phyloP scores from a whole-genome alignment of 64 coral and sea anemone species.

The Acropora tenuis region DNA sequence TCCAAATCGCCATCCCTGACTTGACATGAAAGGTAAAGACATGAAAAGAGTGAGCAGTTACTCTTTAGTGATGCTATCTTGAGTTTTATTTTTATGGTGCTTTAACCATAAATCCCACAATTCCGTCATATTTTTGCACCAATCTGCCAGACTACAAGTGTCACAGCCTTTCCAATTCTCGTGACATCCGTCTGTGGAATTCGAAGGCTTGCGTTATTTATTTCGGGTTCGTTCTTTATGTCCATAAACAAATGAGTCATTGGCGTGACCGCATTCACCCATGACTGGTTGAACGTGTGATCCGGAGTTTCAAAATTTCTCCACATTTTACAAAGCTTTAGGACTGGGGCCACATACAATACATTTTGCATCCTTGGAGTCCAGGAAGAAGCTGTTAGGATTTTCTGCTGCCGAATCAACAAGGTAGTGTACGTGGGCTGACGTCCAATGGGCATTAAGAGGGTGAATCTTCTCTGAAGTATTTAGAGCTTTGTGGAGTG shows the following conservation, averaged over 20 bases:
- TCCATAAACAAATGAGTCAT: conserved; percentile 62
- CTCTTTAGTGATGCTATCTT: too few relatives aligned
- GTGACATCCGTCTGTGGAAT: conserved; percentile 10
- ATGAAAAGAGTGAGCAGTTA: too few relatives aligned
- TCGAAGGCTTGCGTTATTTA: neutral
- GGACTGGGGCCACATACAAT: conserved; percentile 39
- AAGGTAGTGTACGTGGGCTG: conserved; percentile 44
- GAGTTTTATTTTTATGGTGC: too few relatives aligned
- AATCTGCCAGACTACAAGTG: neutral
- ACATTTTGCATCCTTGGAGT: conserved; percentile 67
- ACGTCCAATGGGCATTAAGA: conserved; percentile 57
- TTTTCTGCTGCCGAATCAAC: conserved; percentile 47
- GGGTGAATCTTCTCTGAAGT: conserved; percentile 16
- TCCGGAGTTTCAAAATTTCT: conserved; percentile 33
- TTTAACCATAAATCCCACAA: too few relatives aligned
- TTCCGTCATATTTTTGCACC: too few relatives aligned
- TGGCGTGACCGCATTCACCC: conserved; percentile 23
- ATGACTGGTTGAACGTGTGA: conserved; percentile 57
- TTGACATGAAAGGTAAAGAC: too few relatives aligned
- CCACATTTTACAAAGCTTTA: conserved; percentile 18
- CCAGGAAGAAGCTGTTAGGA: neutral
- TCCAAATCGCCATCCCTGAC: too few relatives aligned
- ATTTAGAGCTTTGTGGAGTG: conserved; percentile 58
- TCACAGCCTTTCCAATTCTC: conserved; percentile 26
- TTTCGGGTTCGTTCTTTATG: neutral